phyloP scores from a whole-genome alignment of 23 tunicate species.

The Trididemnum clinides region DNA sequence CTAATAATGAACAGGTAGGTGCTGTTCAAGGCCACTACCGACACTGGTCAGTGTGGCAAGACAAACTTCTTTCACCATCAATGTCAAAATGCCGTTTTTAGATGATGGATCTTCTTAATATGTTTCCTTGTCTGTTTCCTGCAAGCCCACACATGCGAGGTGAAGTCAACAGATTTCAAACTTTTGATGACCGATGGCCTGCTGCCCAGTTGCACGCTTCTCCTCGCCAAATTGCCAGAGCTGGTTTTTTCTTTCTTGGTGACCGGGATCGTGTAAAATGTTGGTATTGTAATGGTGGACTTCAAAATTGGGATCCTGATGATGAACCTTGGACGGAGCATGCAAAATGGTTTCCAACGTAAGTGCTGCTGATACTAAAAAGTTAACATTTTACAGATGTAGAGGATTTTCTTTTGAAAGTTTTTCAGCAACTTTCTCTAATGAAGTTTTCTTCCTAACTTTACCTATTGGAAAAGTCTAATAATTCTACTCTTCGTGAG shows the following conservation, averaged over 20 bases:
- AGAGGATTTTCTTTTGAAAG: too few species aligned
- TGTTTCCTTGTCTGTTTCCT: conserved; percentile 63
- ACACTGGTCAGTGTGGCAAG: too few species aligned
- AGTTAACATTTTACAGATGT: too few species aligned
- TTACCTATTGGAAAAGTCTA: too few species aligned
- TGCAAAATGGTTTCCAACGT: conserved; percentile 89
- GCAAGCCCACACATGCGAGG: conserved; percentile 73
- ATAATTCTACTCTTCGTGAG: too few species aligned
- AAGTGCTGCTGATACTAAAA: too few species aligned
- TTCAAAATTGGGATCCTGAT: conserved; percentile 79
- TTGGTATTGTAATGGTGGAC: conserved; percentile 70
- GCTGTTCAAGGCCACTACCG: too few species aligned
- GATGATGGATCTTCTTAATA: conserved; percentile 36
- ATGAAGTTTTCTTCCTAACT: too few species aligned
- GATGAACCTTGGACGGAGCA: conserved; percentile 88
- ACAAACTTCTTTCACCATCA: too few species aligned
- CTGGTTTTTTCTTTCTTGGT: conserved; percentile 85
- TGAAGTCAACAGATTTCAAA: conserved; percentile 40
- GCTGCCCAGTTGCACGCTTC: conserved; percentile 44
- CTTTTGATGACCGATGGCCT: conserved; percentile 69
- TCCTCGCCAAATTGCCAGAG: conserved; percentile 60
- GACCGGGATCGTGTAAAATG: conserved; percentile 64
- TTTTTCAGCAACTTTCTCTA: too few species aligned
- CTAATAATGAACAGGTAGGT: conserved; percentile 39
- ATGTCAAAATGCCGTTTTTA: too few species aligned